Evolutionary conservation across 2,113 vertebrate genomes (phyloP).

Genomic region (Antennarius striatus): DNA sequence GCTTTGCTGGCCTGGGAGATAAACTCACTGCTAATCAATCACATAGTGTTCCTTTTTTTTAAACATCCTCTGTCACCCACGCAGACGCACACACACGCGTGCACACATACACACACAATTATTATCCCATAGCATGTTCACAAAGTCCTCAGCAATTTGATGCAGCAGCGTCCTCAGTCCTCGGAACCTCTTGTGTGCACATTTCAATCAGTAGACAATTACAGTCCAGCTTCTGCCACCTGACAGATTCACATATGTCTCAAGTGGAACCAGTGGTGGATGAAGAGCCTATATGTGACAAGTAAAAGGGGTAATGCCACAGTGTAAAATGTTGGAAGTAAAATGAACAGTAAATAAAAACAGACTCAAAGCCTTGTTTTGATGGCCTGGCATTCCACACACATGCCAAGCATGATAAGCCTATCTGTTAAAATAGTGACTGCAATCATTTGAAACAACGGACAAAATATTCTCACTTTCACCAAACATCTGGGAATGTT

Average conservation of each 20-base stretch:
- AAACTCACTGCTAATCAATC: conserved; percentile 73
- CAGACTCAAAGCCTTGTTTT: too few relatives aligned
- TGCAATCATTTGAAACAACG: too few relatives aligned
- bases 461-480: too few relatives aligned
- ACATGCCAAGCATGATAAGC: too few relatives aligned
- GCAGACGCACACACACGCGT: not conserved
- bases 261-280: conserved; percentile 13
- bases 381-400: too few relatives aligned
- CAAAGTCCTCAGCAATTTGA: conserved; percentile 4
- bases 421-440: too few relatives aligned
- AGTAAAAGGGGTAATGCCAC: not conserved
- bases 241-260: conserved; percentile 21
- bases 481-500: too few relatives aligned
- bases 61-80: conserved; percentile 3
- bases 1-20: conserved; percentile 60
- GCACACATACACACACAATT: conserved; percentile 1
- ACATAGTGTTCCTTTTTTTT: conserved; percentile 21
- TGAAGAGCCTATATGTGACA: not conserved
- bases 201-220: conserved; percentile 50
- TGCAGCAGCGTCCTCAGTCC: conserved; percentile 16
- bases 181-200: conserved; percentile 8
- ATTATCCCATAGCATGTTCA: conserved; percentile 13
- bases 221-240: conserved; percentile 22
- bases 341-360: too few relatives aligned
- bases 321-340: not conserved